phyloP scores from a whole-genome alignment of 2,113 vertebrate species.

The Ranitomeya imitator region DNA sequence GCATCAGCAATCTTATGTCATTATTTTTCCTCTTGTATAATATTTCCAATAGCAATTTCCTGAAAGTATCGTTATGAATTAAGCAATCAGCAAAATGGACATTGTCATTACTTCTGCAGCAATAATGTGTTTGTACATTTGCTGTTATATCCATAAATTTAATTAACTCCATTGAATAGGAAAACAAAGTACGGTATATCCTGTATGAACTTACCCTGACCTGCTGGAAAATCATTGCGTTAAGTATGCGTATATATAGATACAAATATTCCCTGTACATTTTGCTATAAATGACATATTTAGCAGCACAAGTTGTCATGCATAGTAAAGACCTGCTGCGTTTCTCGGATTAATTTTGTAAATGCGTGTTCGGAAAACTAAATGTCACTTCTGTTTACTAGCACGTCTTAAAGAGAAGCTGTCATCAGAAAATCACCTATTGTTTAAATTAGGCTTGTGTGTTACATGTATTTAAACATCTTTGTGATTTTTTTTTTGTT shows the following conservation, averaged over 20 bases:
- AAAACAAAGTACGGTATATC: background rate
- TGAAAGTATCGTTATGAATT: background rate
- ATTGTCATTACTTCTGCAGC: background rate
- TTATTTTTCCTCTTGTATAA: background rate
- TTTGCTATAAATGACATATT: background rate
- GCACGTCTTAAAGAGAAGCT: too few species aligned
- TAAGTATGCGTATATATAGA: too few species aligned
- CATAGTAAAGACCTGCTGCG: background rate
- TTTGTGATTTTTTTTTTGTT: too few species aligned
- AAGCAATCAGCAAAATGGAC: background rate
- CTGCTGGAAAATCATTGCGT: background rate
- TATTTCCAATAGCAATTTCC: background rate
- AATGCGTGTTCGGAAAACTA: background rate
- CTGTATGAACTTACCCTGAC: background rate
- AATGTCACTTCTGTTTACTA: background rate
- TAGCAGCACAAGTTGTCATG: background rate
- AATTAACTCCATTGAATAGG: background rate
- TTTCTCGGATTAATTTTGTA: background rate
- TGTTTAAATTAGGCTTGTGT: too few species aligned
- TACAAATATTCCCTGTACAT: too few species aligned
- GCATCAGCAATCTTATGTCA: too few species aligned
- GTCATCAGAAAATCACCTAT: too few species aligned
- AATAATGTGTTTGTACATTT: background rate
- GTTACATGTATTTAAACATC: too few species aligned
- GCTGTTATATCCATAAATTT: background rate